Percentiles rank a stretch among this genome's conserved stretches.
These are phyloP conservation scores for Liparis tanakae DNA, from an alignment of 2,797 vertebrate genomes.

Conservation along the genomic window DNA sequence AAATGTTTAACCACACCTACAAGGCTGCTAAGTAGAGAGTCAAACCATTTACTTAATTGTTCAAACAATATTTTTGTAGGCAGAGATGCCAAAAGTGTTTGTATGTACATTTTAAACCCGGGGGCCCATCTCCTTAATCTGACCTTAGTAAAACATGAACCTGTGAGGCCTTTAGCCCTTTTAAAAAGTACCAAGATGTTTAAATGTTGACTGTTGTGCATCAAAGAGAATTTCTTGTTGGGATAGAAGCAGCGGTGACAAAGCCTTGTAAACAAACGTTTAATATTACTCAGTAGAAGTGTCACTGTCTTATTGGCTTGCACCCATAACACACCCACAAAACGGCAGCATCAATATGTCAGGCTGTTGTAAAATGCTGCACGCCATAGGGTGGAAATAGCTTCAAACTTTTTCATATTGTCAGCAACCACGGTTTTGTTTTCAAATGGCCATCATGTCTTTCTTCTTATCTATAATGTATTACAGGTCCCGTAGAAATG, in stretches of 20 bases:
- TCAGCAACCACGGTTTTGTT: neutral
- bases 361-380: slow-evolving; percentile 15
- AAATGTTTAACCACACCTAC: neutral
- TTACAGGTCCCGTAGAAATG: slow-evolving; percentile 72
- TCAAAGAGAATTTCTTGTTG: neutral
- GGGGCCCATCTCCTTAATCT: neutral
- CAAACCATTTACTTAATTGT: neutral
- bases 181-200: neutral
- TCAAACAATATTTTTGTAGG: neutral
- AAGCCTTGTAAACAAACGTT: neutral
- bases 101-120: slow-evolving; percentile 2
- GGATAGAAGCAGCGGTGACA: neutral
- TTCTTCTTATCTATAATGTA: neutral
- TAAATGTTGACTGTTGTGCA: neutral
- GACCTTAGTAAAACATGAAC: neutral
- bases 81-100: neutral
- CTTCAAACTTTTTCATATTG: neutral
- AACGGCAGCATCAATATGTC: neutral
- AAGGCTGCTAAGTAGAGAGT: neutral
- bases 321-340: neutral
- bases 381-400: neutral
- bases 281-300: neutral
- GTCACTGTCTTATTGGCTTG: neutral
- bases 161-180: neutral
- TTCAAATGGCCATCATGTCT: neutral